A percentile compares a stretch with the other conserved stretches of the same genome.
Conservation (phyloP, 2,797 vertebrate genomes). For the Pygocentrus nattereri region DNA sequence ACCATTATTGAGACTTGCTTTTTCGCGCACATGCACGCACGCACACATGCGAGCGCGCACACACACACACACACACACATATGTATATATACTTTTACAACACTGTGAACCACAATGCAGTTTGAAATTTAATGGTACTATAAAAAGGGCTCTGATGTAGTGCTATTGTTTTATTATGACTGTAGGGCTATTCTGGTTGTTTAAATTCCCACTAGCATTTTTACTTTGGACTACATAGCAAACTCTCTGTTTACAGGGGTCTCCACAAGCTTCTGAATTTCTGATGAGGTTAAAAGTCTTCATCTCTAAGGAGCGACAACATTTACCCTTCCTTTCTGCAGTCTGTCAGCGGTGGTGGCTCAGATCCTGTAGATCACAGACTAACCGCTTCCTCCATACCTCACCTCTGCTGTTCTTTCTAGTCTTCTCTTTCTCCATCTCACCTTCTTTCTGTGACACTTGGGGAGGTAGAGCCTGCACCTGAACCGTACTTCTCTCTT, state of each 20-base stretch:
- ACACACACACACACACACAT: too few species aligned
- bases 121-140: constrained; percentile 8
- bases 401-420: constrained; percentile 39
- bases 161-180: neutral
- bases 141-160: neutral
- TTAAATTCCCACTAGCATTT: constrained; percentile 2
- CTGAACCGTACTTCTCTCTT: constrained; percentile 57
- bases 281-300: constrained; percentile 10
- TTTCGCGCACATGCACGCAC: too few species aligned
- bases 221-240: constrained; percentile 10
- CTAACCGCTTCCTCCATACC: constrained; percentile 43
- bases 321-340: constrained; percentile 9
- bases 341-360: constrained; percentile 23
- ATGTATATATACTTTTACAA: neutral
- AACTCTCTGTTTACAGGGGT: neutral
- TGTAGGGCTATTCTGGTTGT: neutral
- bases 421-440: constrained; percentile 21
- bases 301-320: neutral
- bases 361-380: constrained; percentile 33
- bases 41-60: too few species aligned
- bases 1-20: neutral
- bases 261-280: neutral
- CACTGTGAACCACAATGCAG: neutral
- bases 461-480: constrained; percentile 62
- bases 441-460: constrained; percentile 42